Percentiles rank a stretch among this genome's conserved stretches.
phyloP scores from a whole-genome alignment of 2,888 invertebrate species.

The Nomada hirtipes region DNA sequence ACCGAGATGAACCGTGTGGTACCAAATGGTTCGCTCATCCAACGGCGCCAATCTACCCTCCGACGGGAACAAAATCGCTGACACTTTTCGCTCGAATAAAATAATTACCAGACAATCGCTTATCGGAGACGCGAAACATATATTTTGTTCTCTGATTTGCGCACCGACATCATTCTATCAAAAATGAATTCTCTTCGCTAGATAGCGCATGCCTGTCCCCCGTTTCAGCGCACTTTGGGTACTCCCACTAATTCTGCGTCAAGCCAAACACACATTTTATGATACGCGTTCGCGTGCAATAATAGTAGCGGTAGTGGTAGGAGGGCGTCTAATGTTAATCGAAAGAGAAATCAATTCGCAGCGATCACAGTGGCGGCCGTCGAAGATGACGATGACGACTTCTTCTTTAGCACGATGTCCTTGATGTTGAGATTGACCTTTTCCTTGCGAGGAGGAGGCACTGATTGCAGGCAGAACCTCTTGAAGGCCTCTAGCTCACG shows the following conservation, averaged over 20 bases:
- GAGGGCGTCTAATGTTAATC: slow-evolving; percentile 21
- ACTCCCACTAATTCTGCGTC: slow-evolving; percentile 25
- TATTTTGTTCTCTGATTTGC: slow-evolving; percentile 12
- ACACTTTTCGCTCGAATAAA: neutral
- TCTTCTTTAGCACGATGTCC: slow-evolving; percentile 90
- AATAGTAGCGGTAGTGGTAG: neutral
- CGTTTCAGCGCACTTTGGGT: neutral
- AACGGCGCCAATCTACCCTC: neutral
- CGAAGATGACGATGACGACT: slow-evolving; percentile 80
- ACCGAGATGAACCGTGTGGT: neutral
- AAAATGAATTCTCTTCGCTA: no score
- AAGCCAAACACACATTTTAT: slow-evolving; percentile 11
- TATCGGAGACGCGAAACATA: neutral
- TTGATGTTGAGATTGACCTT: slow-evolving; percentile 92
- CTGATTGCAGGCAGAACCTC: slow-evolving; percentile 93
- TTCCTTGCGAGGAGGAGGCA: slow-evolving; percentile 91
- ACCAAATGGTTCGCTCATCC: neutral
- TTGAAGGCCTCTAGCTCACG: slow-evolving; percentile 94
- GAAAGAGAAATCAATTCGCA: slow-evolving; percentile 75
- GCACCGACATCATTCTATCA: no score
- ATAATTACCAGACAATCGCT: slow-evolving; percentile 20
- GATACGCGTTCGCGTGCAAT: neutral
- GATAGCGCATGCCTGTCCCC: neutral
- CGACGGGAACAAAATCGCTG: neutral
- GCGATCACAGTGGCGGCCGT: slow-evolving; percentile 77